Conservation (phyloP, 2,113 vertebrate genomes). For the Bubo scandiacus region DNA sequence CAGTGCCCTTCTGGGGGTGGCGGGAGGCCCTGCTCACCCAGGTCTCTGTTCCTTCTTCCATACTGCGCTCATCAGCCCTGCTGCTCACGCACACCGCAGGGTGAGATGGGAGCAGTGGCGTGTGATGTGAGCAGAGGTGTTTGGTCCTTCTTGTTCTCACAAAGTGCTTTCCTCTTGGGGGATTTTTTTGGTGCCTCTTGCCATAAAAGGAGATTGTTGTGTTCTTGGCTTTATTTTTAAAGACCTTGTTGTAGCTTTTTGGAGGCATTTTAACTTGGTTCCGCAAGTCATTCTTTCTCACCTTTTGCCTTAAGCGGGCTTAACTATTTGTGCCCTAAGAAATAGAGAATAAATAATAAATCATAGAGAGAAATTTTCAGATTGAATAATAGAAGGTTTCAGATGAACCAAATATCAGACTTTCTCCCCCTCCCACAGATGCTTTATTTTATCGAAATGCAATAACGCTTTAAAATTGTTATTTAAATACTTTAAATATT, state of each 20-base stretch:
- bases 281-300: background rate
- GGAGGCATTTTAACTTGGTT: background rate
- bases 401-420: background rate
- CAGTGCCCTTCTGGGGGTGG: background rate
- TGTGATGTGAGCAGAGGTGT: background rate
- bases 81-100: accelerated
- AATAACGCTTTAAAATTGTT: accelerated
- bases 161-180: background rate
- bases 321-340: background rate
- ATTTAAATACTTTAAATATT: too few species aligned
- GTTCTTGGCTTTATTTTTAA: background rate
- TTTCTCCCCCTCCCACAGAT: background rate
- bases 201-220: background rate
- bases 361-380: background rate
- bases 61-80: accelerated
- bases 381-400: background rate
- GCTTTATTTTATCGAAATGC: background rate
- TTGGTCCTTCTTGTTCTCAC: background rate
- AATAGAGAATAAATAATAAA: background rate
- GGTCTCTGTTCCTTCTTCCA: background rate
- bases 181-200: background rate
- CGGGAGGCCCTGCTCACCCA: accelerated
- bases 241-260: background rate
- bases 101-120: background rate
- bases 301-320: slow-evolving; percentile 27